Evolutionary conservation across 2,888 invertebrate species (phyloP), one percentile per base, ranked within the genome.

Genomic region (Eumerus sabulonum): DNA sequence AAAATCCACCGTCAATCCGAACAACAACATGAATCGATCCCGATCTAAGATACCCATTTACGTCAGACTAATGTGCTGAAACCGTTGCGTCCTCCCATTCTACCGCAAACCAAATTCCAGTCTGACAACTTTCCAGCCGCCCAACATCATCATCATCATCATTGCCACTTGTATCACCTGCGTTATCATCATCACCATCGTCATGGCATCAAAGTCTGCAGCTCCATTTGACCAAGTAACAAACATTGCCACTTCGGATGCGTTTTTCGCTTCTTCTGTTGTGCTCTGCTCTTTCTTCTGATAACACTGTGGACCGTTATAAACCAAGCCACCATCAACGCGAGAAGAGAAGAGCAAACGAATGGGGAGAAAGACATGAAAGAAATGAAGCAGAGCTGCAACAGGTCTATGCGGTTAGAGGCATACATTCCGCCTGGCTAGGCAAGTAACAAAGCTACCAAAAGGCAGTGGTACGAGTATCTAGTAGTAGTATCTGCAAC

Each of bases 101-200:
- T 38, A 51, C 48, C 48, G n/a, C 17, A 53, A 19, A 12, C 5
- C n/a, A 48, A 56, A 64, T 74, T 73, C 79, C 79, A 74, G 79
- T 79, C 74, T 60, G 53, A 79, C 79, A 74, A 74, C 79, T 79
- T 79, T 79, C 79, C 79, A 79, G 79, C 48, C 48, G 50, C 48
- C 60, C 53, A 63, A 11, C 9, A 11, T 11, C 40, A n/a, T 40
- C 40, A 27, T n/a, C 27, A 27, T 4, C 27, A 27, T 7, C 27
- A 27, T 7, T 27, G 7, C 7, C 27, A 27, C 27, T 7, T 27
- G 27, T 27, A 2, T 27, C 7, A 2, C 7, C 7, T 27, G 3
- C 27, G 27, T 4, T 7, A 27, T 27, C 27, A 27, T 27, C 27
- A 27, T 27, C 7, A 27, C 7, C 27, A 27, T 27, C 40, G 51